Conservation (phyloP, 2,797 vertebrate genomes). For the Rallus crepitans region DNA sequence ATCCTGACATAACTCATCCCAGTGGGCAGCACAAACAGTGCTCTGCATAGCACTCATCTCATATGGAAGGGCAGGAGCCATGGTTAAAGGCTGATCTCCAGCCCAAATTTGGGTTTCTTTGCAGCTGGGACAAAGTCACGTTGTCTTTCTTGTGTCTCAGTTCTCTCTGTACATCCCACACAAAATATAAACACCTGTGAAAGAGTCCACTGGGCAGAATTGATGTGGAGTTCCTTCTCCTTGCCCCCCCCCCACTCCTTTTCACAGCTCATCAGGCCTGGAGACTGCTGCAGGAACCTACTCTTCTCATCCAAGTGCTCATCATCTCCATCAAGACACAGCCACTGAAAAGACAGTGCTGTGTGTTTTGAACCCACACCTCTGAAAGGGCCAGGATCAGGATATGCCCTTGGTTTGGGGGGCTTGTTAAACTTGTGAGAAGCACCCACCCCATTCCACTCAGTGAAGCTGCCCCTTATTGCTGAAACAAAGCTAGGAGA, state of each 20-base stretch:
- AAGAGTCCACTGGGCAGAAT: background rate
- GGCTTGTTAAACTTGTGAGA: background rate
- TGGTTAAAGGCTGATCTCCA: background rate
- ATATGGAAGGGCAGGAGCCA: fast-evolving
- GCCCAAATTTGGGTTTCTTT: background rate
- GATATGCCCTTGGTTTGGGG: background rate
- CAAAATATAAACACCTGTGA: fast-evolving
- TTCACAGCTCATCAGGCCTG: background rate
- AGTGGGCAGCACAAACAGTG: fast-evolving
- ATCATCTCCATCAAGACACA: background rate
- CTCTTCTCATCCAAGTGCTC: background rate
- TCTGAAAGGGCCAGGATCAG: background rate
- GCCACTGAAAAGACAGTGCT: background rate
- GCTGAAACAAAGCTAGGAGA: background rate
- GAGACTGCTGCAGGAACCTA: background rate
- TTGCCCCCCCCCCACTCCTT: too few species aligned
- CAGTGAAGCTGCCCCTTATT: background rate
- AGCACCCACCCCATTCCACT: background rate
- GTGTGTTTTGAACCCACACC: background rate
- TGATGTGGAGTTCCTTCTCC: background rate
- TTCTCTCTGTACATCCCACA: background rate
- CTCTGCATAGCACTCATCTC: fast-evolving
- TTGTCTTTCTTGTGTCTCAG: background rate
- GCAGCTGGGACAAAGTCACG: fast-evolving
- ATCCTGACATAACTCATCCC: background rate